Evolutionary conservation across 2,888 invertebrate genomes (phyloP).

Genomic region (Cataglyphis albicans): DNA sequence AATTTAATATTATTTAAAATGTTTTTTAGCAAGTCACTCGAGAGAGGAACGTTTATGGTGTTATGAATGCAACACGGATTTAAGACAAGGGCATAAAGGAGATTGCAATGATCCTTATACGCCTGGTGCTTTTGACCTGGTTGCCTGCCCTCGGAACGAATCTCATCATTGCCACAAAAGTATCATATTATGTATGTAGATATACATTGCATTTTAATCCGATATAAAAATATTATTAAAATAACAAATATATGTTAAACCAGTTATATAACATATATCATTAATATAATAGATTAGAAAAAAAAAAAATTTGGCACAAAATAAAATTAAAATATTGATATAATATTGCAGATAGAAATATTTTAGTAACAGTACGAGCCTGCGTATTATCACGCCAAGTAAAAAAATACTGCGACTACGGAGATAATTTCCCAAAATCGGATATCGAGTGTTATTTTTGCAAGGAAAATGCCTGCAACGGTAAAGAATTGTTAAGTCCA

Average conservation of each 20-base stretch:
- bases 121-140: slow-evolving; percentile 69
- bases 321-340: not conserved
- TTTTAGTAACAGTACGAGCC: slow-evolving; percentile 78
- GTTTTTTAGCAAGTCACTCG: slow-evolving; percentile 47
- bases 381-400: slow-evolving; percentile 75
- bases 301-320: not conserved
- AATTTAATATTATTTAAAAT: not conserved
- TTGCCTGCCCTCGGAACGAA: slow-evolving; percentile 75
- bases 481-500: slow-evolving; percentile 57
- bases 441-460: slow-evolving; percentile 77
- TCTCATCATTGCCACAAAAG: slow-evolving; percentile 78
- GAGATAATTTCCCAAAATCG: slow-evolving; percentile 74
- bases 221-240: not conserved
- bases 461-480: slow-evolving; percentile 77
- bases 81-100: slow-evolving; percentile 66
- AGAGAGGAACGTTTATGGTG: slow-evolving; percentile 73
- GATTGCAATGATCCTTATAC: slow-evolving; percentile 80
- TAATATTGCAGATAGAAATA: slow-evolving; percentile 74
- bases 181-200: slow-evolving; percentile 75
- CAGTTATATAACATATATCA: not conserved
- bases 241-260: not conserved
- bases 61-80: slow-evolving; percentile 78
- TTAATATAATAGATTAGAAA: not conserved
- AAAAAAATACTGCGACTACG: slow-evolving; percentile 75
- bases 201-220: not conserved